Evolutionary conservation across 2,888 invertebrate species (phyloP).

Genomic region (Helicoverpa assulta): DNA sequence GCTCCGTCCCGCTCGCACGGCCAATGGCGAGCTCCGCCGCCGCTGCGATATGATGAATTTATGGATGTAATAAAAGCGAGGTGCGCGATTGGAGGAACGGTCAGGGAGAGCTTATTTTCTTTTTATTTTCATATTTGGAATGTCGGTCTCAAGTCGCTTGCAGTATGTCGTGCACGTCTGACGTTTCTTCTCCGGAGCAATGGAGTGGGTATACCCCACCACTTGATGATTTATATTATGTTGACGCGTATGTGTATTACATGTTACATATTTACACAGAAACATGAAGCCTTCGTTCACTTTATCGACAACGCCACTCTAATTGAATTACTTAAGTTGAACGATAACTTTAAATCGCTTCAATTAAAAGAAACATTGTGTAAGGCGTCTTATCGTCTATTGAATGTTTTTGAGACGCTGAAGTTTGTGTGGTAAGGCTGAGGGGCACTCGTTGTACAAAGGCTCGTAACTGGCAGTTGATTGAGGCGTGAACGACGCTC

Average conservation of each 20-base stretch:
- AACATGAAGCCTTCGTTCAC: slow-evolving; percentile 10
- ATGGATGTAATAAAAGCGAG: slow-evolving; percentile 95
- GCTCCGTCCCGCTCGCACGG: slow-evolving; percentile 87
- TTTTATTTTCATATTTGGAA: slow-evolving; percentile 90
- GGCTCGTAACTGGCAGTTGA: slow-evolving; percentile 87
- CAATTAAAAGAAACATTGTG: slow-evolving; percentile 42
- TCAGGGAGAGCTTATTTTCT: slow-evolving; percentile 89
- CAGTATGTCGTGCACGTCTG: slow-evolving; percentile 73
- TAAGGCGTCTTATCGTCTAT: slow-evolving; percentile 49
- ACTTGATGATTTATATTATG: slow-evolving; percentile 61
- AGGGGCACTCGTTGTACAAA: slow-evolving; percentile 82
- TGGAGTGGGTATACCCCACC: slow-evolving; percentile 61
- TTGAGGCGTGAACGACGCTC: slow-evolving; percentile 88
- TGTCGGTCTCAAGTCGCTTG: slow-evolving; percentile 83
- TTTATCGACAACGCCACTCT: slow-evolving; percentile 10
- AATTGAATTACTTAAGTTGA: slow-evolving; percentile 17
- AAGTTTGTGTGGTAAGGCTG: slow-evolving; percentile 77
- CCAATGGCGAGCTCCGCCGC: slow-evolving; percentile 89
- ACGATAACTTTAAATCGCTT: slow-evolving; percentile 16
- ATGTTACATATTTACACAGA: slow-evolving; percentile 32
- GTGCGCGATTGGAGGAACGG: slow-evolving; percentile 92
- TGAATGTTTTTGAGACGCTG: slow-evolving; percentile 69
- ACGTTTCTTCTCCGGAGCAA: slow-evolving; percentile 75
- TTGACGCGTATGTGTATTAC: slow-evolving; percentile 49
- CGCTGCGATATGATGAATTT: slow-evolving; percentile 94